A percentile compares a stretch with the other conserved stretches of the same genome.
phyloP scores from a whole-genome alignment of 2,797 vertebrate species.

The Pygocentrus nattereri region DNA sequence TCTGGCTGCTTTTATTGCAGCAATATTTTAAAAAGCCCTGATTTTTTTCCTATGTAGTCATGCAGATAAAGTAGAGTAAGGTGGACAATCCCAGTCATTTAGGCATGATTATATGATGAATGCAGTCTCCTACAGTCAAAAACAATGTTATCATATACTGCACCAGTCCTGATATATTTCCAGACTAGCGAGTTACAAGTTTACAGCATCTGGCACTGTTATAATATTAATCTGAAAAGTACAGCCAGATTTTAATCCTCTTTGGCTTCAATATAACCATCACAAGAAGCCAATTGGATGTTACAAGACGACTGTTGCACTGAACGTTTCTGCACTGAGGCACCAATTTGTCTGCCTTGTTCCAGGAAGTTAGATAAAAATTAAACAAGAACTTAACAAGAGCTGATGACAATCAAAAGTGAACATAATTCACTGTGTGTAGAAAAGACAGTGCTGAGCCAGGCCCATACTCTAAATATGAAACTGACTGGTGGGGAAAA shows the following conservation, averaged over 20 bases:
- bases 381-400: neutral
- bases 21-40: too few species aligned
- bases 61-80: neutral
- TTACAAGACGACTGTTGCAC: neutral
- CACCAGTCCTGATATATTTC: neutral
- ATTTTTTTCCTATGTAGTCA: too few species aligned
- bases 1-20: too few species aligned
- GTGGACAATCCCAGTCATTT: neutral
- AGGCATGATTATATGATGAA: neutral
- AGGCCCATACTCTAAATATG: neutral
- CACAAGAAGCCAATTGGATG: neutral
- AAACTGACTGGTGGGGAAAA: conserved; percentile 10
- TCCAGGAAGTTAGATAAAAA: neutral
- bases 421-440: neutral
- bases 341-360: neutral
- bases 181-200: neutral
- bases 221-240: neutral
- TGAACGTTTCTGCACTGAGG: neutral
- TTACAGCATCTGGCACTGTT: neutral
- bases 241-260: neutral
- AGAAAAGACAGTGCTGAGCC: neutral
- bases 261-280: neutral
- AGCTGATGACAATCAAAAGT: neutral
- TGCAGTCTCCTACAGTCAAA: neutral
- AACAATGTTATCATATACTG: neutral